A percentile compares a stretch with the other conserved stretches of the same genome.
Evolutionary conservation across 1,140 invertebrate species (phyloP).

Genomic region (Drosophila lacteicornis): DNA sequence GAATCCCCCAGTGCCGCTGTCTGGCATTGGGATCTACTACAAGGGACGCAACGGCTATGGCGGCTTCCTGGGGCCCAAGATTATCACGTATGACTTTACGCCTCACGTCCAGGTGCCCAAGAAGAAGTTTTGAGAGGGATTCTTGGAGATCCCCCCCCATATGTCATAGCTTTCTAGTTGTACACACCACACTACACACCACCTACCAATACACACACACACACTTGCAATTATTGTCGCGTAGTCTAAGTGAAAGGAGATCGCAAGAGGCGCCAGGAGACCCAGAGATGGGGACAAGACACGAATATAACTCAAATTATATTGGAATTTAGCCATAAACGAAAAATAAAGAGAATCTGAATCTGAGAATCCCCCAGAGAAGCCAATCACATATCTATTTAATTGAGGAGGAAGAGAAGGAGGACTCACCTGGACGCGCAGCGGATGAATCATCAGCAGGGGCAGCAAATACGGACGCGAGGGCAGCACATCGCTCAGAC

Average conservation of each 20-base stretch:
- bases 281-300: conserved; percentile 16
- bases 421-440: conserved; percentile 93
- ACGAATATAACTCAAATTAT: conserved; percentile 38
- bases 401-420: too few relatives aligned
- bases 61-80: conserved; percentile 91
- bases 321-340: conserved; percentile 42
- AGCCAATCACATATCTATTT: neutral
- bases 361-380: conserved; percentile 21
- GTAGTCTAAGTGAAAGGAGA: conserved; percentile 13
- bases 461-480: conserved; percentile 90
- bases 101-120: conserved; percentile 86
- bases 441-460: conserved; percentile 94
- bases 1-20: conserved; percentile 86
- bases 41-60: conserved; percentile 90
- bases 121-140: conserved; percentile 28
- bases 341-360: conserved; percentile 33
- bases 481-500: conserved; percentile 92
- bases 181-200: conserved; percentile 8
- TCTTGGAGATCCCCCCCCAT: neutral
- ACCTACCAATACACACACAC: conserved; percentile 28
- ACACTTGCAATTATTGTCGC: conserved; percentile 14
- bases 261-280: conserved; percentile 10
- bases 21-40: conserved; percentile 92
- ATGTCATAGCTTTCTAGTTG: conserved; percentile 73
- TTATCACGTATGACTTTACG: conserved; percentile 91